Conservation (phyloP, 2,888 invertebrate species). For the Apodemia hepburni region DNA sequence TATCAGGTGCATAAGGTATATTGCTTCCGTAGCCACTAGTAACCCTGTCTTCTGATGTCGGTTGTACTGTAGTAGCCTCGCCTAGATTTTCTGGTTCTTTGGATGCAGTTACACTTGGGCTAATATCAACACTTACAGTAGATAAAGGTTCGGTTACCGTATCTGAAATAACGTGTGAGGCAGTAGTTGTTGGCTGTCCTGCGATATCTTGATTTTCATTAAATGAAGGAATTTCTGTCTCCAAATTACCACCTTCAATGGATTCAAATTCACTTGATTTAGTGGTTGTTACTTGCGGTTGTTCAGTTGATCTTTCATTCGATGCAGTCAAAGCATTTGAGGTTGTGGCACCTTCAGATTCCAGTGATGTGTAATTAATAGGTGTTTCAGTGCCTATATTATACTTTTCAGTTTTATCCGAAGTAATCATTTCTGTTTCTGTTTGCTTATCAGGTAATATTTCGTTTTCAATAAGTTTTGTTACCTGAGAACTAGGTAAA, state of each 20-base stretch:
- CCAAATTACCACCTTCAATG: not conserved
- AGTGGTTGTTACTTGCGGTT: constrained; percentile 16
- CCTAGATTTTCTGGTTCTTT: not conserved
- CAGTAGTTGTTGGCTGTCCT: not conserved
- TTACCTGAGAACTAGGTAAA: not conserved
- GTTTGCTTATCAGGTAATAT: constrained; percentile 7
- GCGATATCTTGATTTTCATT: not conserved
- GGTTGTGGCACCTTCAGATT: not conserved
- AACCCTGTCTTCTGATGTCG: not conserved
- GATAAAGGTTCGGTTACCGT: not conserved
- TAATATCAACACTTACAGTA: not conserved
- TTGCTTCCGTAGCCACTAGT: not conserved
- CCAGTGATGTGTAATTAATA: not conserved
- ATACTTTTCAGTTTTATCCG: constrained; percentile 14
- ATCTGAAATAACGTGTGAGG: not conserved
- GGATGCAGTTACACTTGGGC: not conserved
- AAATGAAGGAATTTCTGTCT: not conserved
- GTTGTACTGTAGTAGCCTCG: not conserved
- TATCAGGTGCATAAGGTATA: not conserved
- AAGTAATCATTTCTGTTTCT: constrained; percentile 11
- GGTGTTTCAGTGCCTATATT: not conserved
- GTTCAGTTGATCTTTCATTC: not conserved
- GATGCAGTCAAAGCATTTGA: not conserved
- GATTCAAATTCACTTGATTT: constrained; percentile 18
- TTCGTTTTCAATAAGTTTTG: not conserved